Evolutionary conservation across 2,888 invertebrate genomes (phyloP).

Genomic region (Callyntrura guangdongensis): DNA sequence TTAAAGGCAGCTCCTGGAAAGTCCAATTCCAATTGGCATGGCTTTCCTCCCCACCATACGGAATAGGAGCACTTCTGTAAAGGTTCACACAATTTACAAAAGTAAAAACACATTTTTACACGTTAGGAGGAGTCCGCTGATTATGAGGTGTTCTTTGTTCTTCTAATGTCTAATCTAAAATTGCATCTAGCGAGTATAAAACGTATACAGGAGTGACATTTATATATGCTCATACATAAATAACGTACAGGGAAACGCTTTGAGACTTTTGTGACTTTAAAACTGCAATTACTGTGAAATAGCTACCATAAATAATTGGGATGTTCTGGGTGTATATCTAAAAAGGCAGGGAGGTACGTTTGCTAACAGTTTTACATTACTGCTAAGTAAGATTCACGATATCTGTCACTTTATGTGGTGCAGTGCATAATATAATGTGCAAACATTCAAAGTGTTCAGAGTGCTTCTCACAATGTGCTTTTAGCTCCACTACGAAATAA

Average conservation of each 20-base stretch:
- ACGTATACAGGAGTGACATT: neutral
- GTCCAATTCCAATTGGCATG: slow-evolving; percentile 83
- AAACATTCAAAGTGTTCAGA: no score
- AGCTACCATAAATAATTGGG: no score
- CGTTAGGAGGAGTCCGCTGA: neutral
- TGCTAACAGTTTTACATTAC: no score
- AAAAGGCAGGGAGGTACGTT: no score
- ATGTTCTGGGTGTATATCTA: no score
- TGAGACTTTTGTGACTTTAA: neutral
- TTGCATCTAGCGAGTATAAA: neutral
- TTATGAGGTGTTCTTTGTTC: slow-evolving; percentile 1
- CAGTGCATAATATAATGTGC: no score
- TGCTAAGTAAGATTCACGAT: no score
- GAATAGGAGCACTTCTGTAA: slow-evolving; percentile 81
- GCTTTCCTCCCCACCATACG: slow-evolving; percentile 84
- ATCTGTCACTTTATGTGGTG: no score
- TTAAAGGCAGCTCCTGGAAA: slow-evolving; percentile 82
- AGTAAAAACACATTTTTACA: slow-evolving; percentile 39
- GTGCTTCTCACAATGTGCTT: no score
- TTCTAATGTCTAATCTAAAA: neutral
- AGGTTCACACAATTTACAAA: slow-evolving; percentile 39
- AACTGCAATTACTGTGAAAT: no score
- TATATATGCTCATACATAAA: neutral
- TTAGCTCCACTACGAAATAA: no score
- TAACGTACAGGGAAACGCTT: neutral